Base-by-base conservation (phyloP, 2,888 invertebrate genomes). In the Osmoderma eremita region DNA sequence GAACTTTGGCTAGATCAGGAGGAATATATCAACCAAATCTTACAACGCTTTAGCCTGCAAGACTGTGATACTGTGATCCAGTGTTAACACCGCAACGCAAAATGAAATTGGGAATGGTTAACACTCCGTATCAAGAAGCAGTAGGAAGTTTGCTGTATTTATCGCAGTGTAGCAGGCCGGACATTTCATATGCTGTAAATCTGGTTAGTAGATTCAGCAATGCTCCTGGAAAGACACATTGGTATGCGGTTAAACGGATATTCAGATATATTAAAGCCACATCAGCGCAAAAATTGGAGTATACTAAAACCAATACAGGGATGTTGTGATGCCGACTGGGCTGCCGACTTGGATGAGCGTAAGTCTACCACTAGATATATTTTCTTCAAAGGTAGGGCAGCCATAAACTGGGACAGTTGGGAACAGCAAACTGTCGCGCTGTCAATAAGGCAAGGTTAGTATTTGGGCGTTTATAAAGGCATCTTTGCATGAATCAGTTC, bases 1-100 rank as follows among this genome's bases (percentile, higher is more conserved):
- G 56, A 63, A 38, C 45, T 69, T 41, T 69, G 38, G 41, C n/a
- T 70, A 12, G 63, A 69, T 64, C 70, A 70, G 63, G 42, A 54
- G 15, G 62, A 62, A 53, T 10, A 41, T 13, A 41, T 41, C 12
- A 12, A 10, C 13, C 41, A 41, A 41, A n/a, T 70, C 50, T 36
- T 54, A 36, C 10, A 54, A 3, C 54, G 54, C 4, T 54, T 54
- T 36, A 54, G 36, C 24, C n/a, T 54, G 54, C n/a, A n/a, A 36
- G 54, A 54, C 15, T 36, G 54, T 36, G 30, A 54, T 54, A 10
- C 36, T 13, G 36, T 54, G 36, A 13, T 30, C 15, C 5, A 20
- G 13, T 54, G 54, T 18, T n/a, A n/a, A 20, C 22, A 54, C 15
- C 20, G 30, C 13, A 15, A 54, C 15, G 36, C 12, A 54, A n/a